Base-by-base conservation (phyloP, 2,888 invertebrate species). In the Patella pellucida region DNA sequence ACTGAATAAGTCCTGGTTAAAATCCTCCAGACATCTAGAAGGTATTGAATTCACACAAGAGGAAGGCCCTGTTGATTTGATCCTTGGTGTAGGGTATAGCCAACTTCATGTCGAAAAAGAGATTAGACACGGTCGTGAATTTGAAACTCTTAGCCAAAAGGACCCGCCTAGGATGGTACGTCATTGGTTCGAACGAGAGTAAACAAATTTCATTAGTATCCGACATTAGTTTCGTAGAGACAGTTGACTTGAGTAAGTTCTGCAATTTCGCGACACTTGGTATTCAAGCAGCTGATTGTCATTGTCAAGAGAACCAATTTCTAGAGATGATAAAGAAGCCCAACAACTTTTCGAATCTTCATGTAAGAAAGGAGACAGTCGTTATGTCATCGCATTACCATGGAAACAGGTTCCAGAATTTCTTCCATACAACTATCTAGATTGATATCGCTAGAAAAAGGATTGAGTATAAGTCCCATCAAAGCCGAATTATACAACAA, bases 251-350 rank as follows among this genome's bases (percentile, higher is more conserved):
- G 27, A 27, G 27, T n/a, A n/a, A n/a, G n/a, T n/a, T n/a, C n/a
- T n/a, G n/a, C n/a, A n/a, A n/a, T n/a, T 73, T 76, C 7, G 69
- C 73, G 52, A 73, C 76, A n/a, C 69, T 73, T 16, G 75, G 75
- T 19, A 31, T 75, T 14, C 71, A 75, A 62, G 70, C 75, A 12
- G 19, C 67, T 19, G 56, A 75, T 19, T 75, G 75, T 51, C 14
- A 11, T 19, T 75, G 75, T n/a, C 71, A 67, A 75, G 23, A 62
- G n/a, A 7, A 41, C 19, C 41, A 7, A 70, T 70, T 19, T 56
- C 62, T 7, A 41, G 19, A 12, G 70, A 75, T 2, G 15, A 56
- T n/a, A 75, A 71, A 70, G 19, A 27, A 12, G 51, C 16, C 7
- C 54, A 56, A 15, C 16, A 27, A 27, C 27, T 27, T 27, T 27